Base-by-base conservation (phyloP, 2,888 invertebrate genomes). In the Lepas anatifera region DNA sequence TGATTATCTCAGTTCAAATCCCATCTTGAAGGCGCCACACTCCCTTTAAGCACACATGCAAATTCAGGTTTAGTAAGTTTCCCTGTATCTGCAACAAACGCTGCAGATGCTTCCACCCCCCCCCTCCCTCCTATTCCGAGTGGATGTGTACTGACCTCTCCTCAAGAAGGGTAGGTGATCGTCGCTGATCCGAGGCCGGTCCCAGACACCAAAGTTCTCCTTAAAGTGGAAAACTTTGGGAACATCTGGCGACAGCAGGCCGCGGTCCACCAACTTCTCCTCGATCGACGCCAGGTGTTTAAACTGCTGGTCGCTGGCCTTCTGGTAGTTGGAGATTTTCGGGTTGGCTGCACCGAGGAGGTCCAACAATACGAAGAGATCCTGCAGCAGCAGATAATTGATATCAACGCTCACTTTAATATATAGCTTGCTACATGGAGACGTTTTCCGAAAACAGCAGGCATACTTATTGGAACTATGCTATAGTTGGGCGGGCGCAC, bases 281-380 rank as follows among this genome's bases (percentile, higher is more conserved):
- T 92, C 97, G 7, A 88, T 87, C 68, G 85, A 82, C 2, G 87
- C 83, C 66, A 97, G 79, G 8, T 87, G 82, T 58, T 85, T 81
- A 78, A 87, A 91, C 87, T 92, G 89, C 72, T 84, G 82, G 75
- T 87, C 85, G 0, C 95, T 94, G 1, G 89, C 83, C 27, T 82
- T 79, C 78, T 92, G 92, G 79, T 89, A 93, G 78, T 88, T 93
- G 79, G 86, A 89, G 83, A 98, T 94, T 29, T 82, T 85, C 2
- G 95, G 92, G 81, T 92, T 88, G 0, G 87, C 85, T 0, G 89
- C 85, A 0, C 98, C 98, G n/a, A 99, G 83, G 41, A 99, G 83
- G 81, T 99, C 99, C 69, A 99, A 81, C 27, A 99, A 84, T 16
- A 98, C 85, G 72, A 98, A 78, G 58, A 93, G 84, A 79, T 97